Evolutionary conservation across 2,888 invertebrate species (phyloP), one percentile per base, ranked within the genome.

Genomic region (Cataglyphis albicans): DNA sequence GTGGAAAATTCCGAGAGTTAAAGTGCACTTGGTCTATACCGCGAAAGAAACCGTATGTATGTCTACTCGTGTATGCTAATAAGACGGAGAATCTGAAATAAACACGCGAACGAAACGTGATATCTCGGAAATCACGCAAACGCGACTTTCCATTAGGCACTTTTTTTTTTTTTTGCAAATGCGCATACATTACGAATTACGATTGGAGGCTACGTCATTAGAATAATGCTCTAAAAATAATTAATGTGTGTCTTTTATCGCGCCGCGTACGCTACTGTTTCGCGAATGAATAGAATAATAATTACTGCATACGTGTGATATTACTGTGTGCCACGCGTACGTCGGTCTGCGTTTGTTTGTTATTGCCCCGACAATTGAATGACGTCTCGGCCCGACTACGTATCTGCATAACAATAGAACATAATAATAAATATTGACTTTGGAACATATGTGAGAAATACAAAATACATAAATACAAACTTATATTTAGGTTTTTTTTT

Each of bases 1-100:
- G 67, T 41, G 80, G 85, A 85, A 86, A 78, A 57, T 82, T 32
- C 75, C 81, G 44, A 21, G 18, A 21, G 29, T 68, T 55, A 15
- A 15, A 12, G 12, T 12, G 48, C 35, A 44, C 29, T 29, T 52
- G 1, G 10, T 52, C 7, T 52, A n/a, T 7, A 52, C 6, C 18
- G 18, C 1, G 10, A 32, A n/a, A 6, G 25, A 7, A 21, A 15
- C 44, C 44, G 21, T 7, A 29, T 29, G 5, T n/a, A 4, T n/a
- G n/a, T 18, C 10, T 29, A 44, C 25, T 29, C 65, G 29, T n/a
- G n/a, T 21, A 15, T 29, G 57, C 4, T 70, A 59, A 44, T n/a
- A 59, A 68, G 29, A 57, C n/a, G 18, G 18, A 15, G 18, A 57
- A 70, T 59, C 59, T 21, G 44, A 21, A 12, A 21, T 12, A 21